phyloP scores from a whole-genome alignment of 1,140 invertebrate species.

The Penaeus japonicus region DNA sequence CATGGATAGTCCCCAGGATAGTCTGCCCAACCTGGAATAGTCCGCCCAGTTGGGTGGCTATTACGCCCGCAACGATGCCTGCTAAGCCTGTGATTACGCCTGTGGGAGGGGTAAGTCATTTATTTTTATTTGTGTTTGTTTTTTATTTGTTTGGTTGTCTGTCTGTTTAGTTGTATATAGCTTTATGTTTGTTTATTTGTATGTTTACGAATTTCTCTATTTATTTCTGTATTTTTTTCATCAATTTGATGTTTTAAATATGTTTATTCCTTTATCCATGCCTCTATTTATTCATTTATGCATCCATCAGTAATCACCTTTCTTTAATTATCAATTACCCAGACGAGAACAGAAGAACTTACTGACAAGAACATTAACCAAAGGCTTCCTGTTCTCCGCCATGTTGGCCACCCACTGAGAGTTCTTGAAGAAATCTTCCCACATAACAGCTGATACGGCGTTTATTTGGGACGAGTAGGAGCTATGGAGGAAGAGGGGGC shows the following conservation, averaged over 20 bases:
- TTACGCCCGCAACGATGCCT: slow-evolving; percentile 58
- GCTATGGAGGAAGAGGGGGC: slow-evolving; percentile 59
- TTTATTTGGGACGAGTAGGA: slow-evolving; percentile 68
- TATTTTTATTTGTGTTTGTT: not conserved
- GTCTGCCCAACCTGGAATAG: slow-evolving; percentile 64
- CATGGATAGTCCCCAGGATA: slow-evolving; percentile 65
- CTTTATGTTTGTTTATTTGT: not conserved
- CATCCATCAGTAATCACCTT: not conserved
- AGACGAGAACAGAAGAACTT: not conserved
- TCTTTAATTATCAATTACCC: not conserved
- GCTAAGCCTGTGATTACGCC: slow-evolving; percentile 58
- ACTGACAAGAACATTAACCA: slow-evolving; percentile 57
- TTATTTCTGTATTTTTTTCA: not conserved
- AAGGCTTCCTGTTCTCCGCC: slow-evolving; percentile 36
- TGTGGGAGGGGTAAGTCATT: not conserved
- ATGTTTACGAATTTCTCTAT: not conserved
- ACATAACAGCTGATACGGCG: slow-evolving; percentile 67
- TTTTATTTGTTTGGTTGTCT: not conserved
- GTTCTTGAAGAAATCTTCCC: slow-evolving; percentile 66
- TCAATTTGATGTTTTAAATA: too few species aligned
- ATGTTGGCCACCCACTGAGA: slow-evolving; percentile 37
- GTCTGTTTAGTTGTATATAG: not conserved
- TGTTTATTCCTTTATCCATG: too few species aligned
- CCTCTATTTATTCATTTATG: not conserved
- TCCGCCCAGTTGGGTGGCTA: slow-evolving; percentile 59